These are phyloP conservation scores for Pelusios castaneus DNA, from an alignment of 2,113 vertebrate genomes.

Conservation along the genomic window DNA sequence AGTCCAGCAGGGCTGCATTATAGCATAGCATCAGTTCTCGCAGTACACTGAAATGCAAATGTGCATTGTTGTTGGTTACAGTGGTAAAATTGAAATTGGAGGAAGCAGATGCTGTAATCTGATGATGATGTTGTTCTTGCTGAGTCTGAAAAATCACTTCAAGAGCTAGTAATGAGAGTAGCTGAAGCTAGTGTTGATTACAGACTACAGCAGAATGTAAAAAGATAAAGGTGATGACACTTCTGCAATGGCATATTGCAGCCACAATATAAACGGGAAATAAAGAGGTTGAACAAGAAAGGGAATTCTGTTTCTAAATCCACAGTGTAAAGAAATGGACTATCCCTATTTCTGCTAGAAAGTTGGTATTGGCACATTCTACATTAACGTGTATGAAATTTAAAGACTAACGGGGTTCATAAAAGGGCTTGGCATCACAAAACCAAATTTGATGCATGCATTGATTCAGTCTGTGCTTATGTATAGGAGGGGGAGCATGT, in stretches of 20 bases:
- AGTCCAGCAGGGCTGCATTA: background rate
- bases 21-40: conserved; percentile 29
- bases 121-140: conserved; percentile 73
- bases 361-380: fast-evolving
- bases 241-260: conserved; percentile 33
- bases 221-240: conserved; percentile 65
- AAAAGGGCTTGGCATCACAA: background rate
- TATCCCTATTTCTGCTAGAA: background rate
- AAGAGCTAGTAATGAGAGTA: conserved; percentile 78
- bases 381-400: background rate
- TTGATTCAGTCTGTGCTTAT: background rate
- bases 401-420: background rate
- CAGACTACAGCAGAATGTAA: conserved; percentile 69
- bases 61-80: background rate
- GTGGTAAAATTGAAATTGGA: conserved; percentile 63
- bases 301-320: conserved; percentile 10
- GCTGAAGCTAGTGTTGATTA: conserved; percentile 71
- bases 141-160: conserved; percentile 81
- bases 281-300: background rate
- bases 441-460: background rate
- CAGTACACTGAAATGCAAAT: conserved; percentile 49
- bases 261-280: conserved; percentile 8
- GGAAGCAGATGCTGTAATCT: conserved; percentile 71
- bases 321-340: background rate
- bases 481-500: background rate